Evolutionary conservation across 2,888 invertebrate genomes (phyloP).

Genomic region (Tetheella fluctuosa): DNA sequence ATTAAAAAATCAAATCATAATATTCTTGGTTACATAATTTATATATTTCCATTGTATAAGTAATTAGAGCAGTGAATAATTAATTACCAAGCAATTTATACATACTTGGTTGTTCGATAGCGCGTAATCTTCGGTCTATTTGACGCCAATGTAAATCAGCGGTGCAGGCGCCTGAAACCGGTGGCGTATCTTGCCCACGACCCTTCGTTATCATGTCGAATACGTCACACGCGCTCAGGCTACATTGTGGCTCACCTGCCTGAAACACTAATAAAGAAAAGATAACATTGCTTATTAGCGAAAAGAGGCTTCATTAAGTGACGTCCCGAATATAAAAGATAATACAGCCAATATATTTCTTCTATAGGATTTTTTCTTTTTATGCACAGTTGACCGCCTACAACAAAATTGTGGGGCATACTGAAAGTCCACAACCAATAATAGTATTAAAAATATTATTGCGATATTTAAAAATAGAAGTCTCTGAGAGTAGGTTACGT

Average conservation of each 20-base stretch:
- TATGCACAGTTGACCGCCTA: background rate
- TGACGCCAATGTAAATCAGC: conserved; percentile 77
- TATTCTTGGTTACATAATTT: too few species aligned
- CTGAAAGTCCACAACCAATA: too few species aligned
- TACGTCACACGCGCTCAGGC: conserved; percentile 81
- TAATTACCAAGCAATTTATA: background rate
- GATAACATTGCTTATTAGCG: conserved; percentile 5
- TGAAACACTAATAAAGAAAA: conserved; percentile 41
- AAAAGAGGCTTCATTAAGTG: background rate
- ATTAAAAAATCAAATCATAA: too few species aligned
- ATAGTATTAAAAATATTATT: too few species aligned
- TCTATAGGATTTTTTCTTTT: background rate
- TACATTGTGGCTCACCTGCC: conserved; percentile 60
- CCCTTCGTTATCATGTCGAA: conserved; percentile 67
- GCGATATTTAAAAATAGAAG: too few species aligned
- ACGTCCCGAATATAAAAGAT: conserved; percentile 4
- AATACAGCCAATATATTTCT: background rate
- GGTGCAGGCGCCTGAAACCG: conserved; percentile 53
- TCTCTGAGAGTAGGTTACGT: too few species aligned
- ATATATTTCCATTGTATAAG: too few species aligned
- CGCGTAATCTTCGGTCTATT: conserved; percentile 86
- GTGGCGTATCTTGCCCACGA: conserved; percentile 35
- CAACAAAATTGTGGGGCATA: too few species aligned
- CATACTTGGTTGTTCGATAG: conserved; percentile 88
- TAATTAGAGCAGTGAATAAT: too few species aligned